These are phyloP conservation scores for Dendronephthya gigantea DNA, from an alignment of 64 coral and sea anemone species.

Conservation along the genomic window DNA sequence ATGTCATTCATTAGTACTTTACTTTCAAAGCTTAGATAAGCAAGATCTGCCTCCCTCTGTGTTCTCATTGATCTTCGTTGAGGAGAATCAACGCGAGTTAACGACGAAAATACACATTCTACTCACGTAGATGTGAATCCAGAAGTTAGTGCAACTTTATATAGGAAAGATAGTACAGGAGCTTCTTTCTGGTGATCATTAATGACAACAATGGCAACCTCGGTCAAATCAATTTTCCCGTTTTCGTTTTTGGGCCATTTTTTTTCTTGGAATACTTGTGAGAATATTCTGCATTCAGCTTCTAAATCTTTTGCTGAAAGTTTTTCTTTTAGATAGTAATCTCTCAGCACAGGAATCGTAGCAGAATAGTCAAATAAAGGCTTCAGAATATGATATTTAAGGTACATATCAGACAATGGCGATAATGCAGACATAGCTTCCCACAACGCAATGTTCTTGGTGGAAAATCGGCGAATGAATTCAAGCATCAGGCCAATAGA, in stretches of 20 bases:
- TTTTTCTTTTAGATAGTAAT: conserved; percentile 16
- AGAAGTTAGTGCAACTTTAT: background rate
- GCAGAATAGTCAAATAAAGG: conserved; percentile 3
- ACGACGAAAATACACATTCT: background rate
- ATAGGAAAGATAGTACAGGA: background rate
- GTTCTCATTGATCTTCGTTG: conserved; percentile 2
- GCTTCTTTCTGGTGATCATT: background rate
- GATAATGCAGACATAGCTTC: conserved; percentile 17
- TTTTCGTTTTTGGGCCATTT: background rate
- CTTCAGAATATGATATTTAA: conserved; percentile 2
- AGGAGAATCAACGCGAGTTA: too few relatives aligned
- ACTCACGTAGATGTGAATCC: background rate
- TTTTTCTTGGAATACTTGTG: background rate
- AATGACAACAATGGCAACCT: background rate
- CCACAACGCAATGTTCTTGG: conserved; percentile 9
- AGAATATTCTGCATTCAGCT: background rate
- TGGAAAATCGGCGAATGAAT: conserved; percentile 12
- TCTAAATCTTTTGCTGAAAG: background rate
- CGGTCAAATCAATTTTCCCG: conserved; percentile 6
- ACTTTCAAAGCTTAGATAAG: conserved; percentile 14
- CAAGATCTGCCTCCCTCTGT: background rate
- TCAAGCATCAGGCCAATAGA: conserved; percentile 10
- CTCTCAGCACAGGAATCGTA: conserved; percentile 6
- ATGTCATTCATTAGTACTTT: conserved; percentile 13
- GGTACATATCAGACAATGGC: conserved; percentile 2